Base-by-base conservation (phyloP, 2,888 invertebrate genomes). In the Chydorus sphaericus region DNA sequence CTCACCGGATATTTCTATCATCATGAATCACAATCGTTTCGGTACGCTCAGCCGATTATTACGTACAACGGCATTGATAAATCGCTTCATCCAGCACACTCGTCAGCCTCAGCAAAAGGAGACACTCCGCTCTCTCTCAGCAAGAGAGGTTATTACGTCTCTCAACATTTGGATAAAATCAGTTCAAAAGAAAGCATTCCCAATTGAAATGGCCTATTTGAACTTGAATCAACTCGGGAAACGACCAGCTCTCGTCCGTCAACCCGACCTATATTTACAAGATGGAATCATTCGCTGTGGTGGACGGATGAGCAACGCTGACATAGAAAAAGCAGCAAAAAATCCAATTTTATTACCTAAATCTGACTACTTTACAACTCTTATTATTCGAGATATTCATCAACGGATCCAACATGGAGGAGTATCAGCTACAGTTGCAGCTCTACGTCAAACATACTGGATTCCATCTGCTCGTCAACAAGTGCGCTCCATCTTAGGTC, bases 401-500 rank as follows among this genome's bases (percentile, higher is more conserved):
- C 4, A 16, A 16, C 31, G 31, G 7, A 48, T 37, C 10, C 30
- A 48, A 10, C 55, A 55, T 20, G 26, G 48, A 20, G 55, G 48
- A 23, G 30, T 55, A 14, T 20, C 29, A 16, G 28, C 29, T 30
- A 30, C 20, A n/a, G 4, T 18, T n/a, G 44, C 30, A 16, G 29
- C 30, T 29, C 16, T 55, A 11, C 55, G 55, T 23, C 39, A 44
- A 20, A 16, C 30, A 10, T 55, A 48, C 16, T 55, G 55, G 48
- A 44, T 55, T 20, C 55, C 55, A 20, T 31, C 23, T 16, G 44
- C 48, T 28, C 26, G 29, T 16, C 44, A 37, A 8, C 31, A n/a
- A 10, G 48, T 37, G 10, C 48, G 44, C 16, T 48, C 44, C 29
- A 29, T 55, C 20, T 18, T 44, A 26, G 2, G 55, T 11, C 44